phyloP scores from a whole-genome alignment of 2,888 invertebrate genomes.

The Aethes cnicana region DNA sequence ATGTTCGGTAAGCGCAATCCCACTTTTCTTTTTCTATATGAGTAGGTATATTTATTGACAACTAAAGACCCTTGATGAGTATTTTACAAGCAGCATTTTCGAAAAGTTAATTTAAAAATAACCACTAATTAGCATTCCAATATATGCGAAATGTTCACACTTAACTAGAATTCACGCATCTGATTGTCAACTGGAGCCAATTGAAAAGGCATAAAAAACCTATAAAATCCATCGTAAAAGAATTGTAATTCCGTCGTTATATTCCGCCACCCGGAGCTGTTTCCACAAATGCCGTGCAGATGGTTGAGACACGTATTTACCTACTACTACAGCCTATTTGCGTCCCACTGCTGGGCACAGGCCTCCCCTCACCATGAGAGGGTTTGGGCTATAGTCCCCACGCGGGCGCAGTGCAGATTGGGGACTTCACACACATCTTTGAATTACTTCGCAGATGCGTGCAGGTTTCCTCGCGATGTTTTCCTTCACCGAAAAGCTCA shows the following conservation, averaged over 20 bases:
- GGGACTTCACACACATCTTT: too few species aligned
- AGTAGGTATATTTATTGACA: background rate
- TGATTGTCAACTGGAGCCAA: slow-evolving; percentile 73
- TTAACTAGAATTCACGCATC: slow-evolving; percentile 72
- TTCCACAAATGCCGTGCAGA: slow-evolving; percentile 11
- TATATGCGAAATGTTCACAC: slow-evolving; percentile 57
- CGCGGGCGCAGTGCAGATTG: too few species aligned
- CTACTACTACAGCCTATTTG: too few species aligned
- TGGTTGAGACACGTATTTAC: too few species aligned
- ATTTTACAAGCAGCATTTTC: slow-evolving; percentile 22
- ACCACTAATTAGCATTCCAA: slow-evolving; percentile 71
- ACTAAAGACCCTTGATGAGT: background rate
- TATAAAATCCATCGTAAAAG: slow-evolving; percentile 77
- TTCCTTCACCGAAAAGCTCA: too few species aligned
- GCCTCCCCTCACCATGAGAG: too few species aligned
- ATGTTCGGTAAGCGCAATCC: too few species aligned
- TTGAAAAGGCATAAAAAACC: slow-evolving; percentile 75
- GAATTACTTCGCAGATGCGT: too few species aligned
- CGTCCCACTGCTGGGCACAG: too few species aligned
- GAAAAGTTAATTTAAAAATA: slow-evolving; percentile 46
- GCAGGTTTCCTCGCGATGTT: too few species aligned
- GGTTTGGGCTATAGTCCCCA: too few species aligned
- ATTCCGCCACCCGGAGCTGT: slow-evolving; percentile 39
- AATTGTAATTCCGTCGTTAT: slow-evolving; percentile 65
- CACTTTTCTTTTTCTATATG: too few species aligned